Evolutionary conservation across 1,140 invertebrate genomes (phyloP).

Genomic region (Drosophila novamexicana): DNA sequence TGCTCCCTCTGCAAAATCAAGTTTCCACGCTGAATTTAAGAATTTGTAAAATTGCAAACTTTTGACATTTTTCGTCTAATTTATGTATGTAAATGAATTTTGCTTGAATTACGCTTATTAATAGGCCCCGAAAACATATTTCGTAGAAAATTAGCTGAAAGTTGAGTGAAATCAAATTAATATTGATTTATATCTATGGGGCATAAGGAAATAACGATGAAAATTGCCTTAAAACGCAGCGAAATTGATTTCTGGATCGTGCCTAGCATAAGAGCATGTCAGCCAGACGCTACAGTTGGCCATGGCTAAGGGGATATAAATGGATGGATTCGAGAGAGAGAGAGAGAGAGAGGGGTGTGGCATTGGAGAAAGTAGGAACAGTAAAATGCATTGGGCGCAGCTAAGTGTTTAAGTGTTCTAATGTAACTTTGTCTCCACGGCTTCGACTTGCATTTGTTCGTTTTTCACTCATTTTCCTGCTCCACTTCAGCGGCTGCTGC

Average conservation of each 20-base stretch:
- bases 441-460: slow-evolving; percentile 3
- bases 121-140: slow-evolving; percentile 5
- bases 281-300: slow-evolving; percentile 6
- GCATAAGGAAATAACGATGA: slow-evolving; percentile 40
- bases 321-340: not conserved
- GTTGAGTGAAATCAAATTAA: slow-evolving; percentile 28
- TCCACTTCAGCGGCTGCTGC: slow-evolving; percentile 15
- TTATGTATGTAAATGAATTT: slow-evolving; percentile 5
- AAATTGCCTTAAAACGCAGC: slow-evolving; percentile 37
- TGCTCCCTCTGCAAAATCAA: no score
- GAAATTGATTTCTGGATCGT: slow-evolving; percentile 66
- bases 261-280: slow-evolving; percentile 43
- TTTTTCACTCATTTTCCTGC: slow-evolving; percentile 6
- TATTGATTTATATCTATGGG: slow-evolving; percentile 16
- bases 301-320: not conserved
- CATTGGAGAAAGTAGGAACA: not conserved
- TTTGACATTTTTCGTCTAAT: no score
- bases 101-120: slow-evolving; percentile 14
- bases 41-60: no score
- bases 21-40: no score
- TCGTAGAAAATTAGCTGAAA: slow-evolving; percentile 2
- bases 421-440: slow-evolving; percentile 65
- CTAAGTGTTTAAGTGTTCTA: slow-evolving; percentile 80
- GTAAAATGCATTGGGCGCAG: slow-evolving; percentile 32
- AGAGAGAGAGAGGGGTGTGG: not conserved